A percentile compares a stretch with the other conserved stretches of the same genome.
Evolutionary conservation across 2,888 invertebrate species (phyloP).

Genomic region (Drosophila pegasa): DNA sequence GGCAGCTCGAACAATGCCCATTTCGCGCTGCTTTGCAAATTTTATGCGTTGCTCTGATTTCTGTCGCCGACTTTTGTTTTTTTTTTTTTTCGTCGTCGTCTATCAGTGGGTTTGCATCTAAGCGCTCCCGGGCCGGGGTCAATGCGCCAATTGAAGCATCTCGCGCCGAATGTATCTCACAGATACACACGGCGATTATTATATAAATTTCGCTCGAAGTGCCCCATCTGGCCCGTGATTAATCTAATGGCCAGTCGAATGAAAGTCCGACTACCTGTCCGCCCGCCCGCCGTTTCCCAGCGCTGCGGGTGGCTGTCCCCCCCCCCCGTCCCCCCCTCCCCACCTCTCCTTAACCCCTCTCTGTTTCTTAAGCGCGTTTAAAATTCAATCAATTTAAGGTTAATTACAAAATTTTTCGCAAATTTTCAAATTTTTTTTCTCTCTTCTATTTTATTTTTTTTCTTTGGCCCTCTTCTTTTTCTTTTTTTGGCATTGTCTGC

Average conservation of each 20-base stretch:
- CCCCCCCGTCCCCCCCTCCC: background rate
- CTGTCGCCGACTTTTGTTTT: slow-evolving; percentile 54
- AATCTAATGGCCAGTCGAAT: slow-evolving; percentile 58
- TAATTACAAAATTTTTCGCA: slow-evolving; percentile 68
- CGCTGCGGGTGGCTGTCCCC: slow-evolving; percentile 59
- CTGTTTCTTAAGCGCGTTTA: slow-evolving; percentile 57
- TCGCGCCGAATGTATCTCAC: slow-evolving; percentile 52
- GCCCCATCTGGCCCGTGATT: slow-evolving; percentile 60
- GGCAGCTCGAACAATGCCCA: slow-evolving; percentile 50
- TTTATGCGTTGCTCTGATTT: slow-evolving; percentile 70
- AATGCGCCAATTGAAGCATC: slow-evolving; percentile 62
- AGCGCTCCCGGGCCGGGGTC: slow-evolving; percentile 50
- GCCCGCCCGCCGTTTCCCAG: slow-evolving; percentile 13
- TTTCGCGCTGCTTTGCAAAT: slow-evolving; percentile 58
- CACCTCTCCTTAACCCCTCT: background rate
- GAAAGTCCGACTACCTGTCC: slow-evolving; percentile 41
- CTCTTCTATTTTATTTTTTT: background rate
- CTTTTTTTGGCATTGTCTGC: background rate
- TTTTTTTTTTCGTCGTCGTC: slow-evolving; percentile 33
- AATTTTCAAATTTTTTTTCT: slow-evolving; percentile 23
- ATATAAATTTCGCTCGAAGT: slow-evolving; percentile 57
- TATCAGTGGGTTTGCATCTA: slow-evolving; percentile 70
- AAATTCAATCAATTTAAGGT: slow-evolving; percentile 77
- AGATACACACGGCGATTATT: slow-evolving; percentile 54
- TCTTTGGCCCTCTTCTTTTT: background rate